Evolutionary conservation across 2,888 invertebrate species (phyloP).

Genomic region (Catocala sponsa): DNA sequence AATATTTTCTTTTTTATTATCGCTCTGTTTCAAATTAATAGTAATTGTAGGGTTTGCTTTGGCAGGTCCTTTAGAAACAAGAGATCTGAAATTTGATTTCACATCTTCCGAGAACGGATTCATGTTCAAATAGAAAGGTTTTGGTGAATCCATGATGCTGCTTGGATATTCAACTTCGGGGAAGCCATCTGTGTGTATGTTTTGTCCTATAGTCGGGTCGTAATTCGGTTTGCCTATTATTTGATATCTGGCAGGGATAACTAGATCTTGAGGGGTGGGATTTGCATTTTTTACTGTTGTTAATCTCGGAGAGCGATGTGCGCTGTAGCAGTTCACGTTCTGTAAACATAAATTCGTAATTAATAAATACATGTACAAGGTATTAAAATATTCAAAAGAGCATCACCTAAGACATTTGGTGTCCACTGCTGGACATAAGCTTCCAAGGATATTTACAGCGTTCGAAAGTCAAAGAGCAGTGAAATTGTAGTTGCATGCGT

Average conservation of each 20-base stretch:
- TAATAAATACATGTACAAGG: background rate
- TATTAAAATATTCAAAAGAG: background rate
- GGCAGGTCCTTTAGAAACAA: conserved; percentile 19
- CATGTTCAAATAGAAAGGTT: conserved; percentile 66
- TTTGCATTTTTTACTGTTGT: conserved; percentile 15
- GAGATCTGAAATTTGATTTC: conserved; percentile 54
- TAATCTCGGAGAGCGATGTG: conserved; percentile 40
- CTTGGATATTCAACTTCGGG: conserved; percentile 64
- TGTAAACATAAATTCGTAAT: conserved; percentile 35
- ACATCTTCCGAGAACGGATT: conserved; percentile 68
- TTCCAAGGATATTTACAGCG: no score
- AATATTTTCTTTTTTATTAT: conserved; percentile 8
- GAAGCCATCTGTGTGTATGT: conserved; percentile 50
- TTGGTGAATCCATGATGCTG: conserved; percentile 61
- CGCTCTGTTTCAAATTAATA: conserved; percentile 24
- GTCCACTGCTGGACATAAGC: no score
- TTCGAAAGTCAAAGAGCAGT: no score
- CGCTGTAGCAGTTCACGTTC: conserved; percentile 41
- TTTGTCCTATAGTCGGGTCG: conserved; percentile 25
- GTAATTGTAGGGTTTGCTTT: conserved; percentile 26
- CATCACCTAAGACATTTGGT: no score
- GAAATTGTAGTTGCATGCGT: no score
- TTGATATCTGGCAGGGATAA: conserved; percentile 53
- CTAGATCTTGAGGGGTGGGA: conserved; percentile 22
- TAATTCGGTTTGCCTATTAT: conserved; percentile 34